phyloP scores from a whole-genome alignment of 37 sponge, comb jelly and placozoan genomes.

The Chondrosia reniformis region DNA sequence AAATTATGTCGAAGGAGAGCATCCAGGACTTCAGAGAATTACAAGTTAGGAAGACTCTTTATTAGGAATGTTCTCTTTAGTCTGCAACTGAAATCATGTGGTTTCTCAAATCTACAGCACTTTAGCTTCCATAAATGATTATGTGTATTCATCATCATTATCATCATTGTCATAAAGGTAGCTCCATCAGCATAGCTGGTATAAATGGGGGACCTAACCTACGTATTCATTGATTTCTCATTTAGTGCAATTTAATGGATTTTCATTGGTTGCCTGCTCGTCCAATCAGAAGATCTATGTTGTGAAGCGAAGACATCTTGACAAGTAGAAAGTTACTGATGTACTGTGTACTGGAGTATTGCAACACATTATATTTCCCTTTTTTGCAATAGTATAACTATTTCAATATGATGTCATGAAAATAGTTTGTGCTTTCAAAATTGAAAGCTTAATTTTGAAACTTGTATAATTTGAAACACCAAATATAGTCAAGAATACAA shows the following conservation, averaged over 20 bases:
- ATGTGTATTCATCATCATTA: neutral
- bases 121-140: neutral
- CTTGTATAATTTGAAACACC: too few species aligned
- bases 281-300: constrained; percentile 66
- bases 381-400: too few species aligned
- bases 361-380: too few species aligned
- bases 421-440: too few species aligned
- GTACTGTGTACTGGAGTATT: too few species aligned
- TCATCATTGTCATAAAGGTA: neutral
- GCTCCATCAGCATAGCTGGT: too few species aligned
- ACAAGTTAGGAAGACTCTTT: too few species aligned
- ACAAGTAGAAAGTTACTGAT: too few species aligned
- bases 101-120: neutral
- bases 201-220: neutral
- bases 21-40: constrained; percentile 51
- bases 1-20: constrained; percentile 44
- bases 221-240: neutral
- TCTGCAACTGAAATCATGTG: neutral
- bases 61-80: neutral
- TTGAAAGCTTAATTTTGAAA: too few species aligned
- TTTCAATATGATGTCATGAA: too few species aligned
- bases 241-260: constrained; percentile 8
- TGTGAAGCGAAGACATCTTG: constrained; percentile 57
- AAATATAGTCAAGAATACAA: too few species aligned
- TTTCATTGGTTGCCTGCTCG: constrained; percentile 59